Conservation (phyloP, 2,113 vertebrate genomes). For the Percina caprodes region DNA sequence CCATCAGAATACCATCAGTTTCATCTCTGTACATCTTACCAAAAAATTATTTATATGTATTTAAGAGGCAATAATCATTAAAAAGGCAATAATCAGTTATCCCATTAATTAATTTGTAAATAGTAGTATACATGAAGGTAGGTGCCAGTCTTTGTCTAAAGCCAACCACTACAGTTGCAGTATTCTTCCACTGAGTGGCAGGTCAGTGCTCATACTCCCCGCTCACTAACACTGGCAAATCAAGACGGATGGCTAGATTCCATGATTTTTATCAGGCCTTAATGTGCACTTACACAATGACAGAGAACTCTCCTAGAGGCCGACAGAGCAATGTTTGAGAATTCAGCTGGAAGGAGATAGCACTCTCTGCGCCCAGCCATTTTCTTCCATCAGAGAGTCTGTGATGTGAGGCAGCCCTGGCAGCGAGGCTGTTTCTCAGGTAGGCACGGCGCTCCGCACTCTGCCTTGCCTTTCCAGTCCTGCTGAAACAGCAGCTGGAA, state of each 20-base stretch:
- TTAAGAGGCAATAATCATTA: not conserved
- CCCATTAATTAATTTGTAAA: not conserved
- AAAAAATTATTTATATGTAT: not conserved
- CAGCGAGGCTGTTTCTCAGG: constrained; percentile 53
- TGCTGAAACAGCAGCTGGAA: constrained; percentile 64
- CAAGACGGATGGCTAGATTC: constrained; percentile 76
- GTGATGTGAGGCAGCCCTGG: constrained; percentile 66
- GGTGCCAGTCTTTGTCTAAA: constrained; percentile 2
- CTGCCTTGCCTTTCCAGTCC: constrained; percentile 44
- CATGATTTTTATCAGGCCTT: constrained; percentile 73
- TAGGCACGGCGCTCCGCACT: constrained; percentile 38
- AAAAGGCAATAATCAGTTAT: not conserved
- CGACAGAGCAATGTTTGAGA: constrained; percentile 62
- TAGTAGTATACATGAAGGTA: not conserved
- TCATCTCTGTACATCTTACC: not conserved
- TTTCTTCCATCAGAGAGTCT: constrained; percentile 63
- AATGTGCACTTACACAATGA: constrained; percentile 78
- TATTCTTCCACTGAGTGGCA: constrained; percentile 80
- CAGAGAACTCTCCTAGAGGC: constrained; percentile 59
- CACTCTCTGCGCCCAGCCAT: constrained; percentile 46
- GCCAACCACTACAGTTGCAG: constrained; percentile 62
- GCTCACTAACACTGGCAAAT: constrained; percentile 63
- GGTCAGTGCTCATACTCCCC: constrained; percentile 54
- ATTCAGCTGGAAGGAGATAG: constrained; percentile 63
- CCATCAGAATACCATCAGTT: not conserved